phyloP scores from a whole-genome alignment of 2,888 invertebrate genomes.

The Pachydiplax longipennis region DNA sequence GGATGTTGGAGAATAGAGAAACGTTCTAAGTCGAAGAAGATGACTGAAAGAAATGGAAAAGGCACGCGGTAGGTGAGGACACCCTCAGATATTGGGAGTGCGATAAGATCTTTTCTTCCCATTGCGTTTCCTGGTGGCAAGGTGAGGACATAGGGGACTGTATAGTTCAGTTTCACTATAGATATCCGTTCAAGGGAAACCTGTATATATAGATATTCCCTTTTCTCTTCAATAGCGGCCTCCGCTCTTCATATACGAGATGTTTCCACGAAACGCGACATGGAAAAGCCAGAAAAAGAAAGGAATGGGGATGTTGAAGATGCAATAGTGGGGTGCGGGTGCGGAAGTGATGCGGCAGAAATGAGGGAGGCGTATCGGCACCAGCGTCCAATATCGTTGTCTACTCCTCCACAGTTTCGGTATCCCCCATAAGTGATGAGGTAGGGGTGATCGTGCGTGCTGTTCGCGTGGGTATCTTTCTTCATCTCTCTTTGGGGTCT shows the following conservation, averaged over 20 bases:
- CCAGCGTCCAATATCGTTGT: conserved; percentile 26
- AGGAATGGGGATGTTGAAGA: background rate
- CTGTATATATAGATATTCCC: background rate
- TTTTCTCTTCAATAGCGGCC: background rate
- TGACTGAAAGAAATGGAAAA: background rate
- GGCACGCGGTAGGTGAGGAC: background rate
- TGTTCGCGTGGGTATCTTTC: too few relatives aligned
- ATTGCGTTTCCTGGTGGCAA: background rate
- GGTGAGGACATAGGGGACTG: background rate
- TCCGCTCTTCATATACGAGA: background rate
- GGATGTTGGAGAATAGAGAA: too few relatives aligned
- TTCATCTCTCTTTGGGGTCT: too few relatives aligned
- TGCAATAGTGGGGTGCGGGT: background rate
- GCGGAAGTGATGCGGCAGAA: background rate
- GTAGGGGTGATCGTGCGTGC: background rate
- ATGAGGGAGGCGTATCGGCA: conserved; percentile 6
- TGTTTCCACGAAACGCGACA: background rate
- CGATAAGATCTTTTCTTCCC: background rate
- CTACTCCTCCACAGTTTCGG: background rate
- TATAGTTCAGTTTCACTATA: conserved; percentile 4
- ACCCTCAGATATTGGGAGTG: conserved; percentile 24
- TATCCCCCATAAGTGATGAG: background rate
- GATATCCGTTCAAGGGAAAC: background rate
- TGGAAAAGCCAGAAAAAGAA: background rate
- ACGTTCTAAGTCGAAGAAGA: background rate